Evolutionary conservation across 2,888 invertebrate species (phyloP), one percentile per base, ranked within the genome.

Genomic region (Empis livida): DNA sequence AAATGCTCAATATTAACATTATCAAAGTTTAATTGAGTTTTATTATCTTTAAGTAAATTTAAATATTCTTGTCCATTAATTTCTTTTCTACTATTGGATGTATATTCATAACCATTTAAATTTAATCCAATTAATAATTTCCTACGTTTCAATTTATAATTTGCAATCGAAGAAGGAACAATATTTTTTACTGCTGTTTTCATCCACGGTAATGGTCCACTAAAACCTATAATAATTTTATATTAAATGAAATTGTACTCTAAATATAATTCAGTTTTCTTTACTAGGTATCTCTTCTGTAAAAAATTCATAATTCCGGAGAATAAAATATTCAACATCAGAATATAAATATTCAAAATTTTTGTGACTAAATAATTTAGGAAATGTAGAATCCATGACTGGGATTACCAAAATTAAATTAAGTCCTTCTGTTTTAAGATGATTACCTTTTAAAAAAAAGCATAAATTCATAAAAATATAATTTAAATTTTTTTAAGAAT

Each of bases 281-380:
- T 59, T 61, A 80, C 85, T 87, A 58, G 89, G 89, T 58, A 83
- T 77, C 62, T 85, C 82, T 11, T 83, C 75, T 63, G 71, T 85
- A 2, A 93, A 93, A 67, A 80, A 95, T 65, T 96, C 95, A 62
- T 96, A 96, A 0, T 94, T 94, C 93, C 95, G 95, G 13, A 96
- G 73, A 31, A 93, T 92, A 61, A 95, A 91, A 20, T 80, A 87
- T 58, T 84, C 82, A 1, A 95, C 79, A 64, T 82, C 74, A 8
- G 83, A 79, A 51, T 82, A 80, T 43, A 95, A 74, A 42, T 77
- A 75, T 58, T 87, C 79, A 65, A 91, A 89, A 55, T 92, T 82
- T 54, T 82, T 73, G 47, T 77, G 71, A 31, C 75, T 75, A 66
- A 93, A 89, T 56, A 84, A 74, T 40, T 75, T 72, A 52, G 76